Evolutionary conservation across 37 sponge, comb jelly and placozoan species (phyloP).

Genomic region (Mnemiopsis leidyi): DNA sequence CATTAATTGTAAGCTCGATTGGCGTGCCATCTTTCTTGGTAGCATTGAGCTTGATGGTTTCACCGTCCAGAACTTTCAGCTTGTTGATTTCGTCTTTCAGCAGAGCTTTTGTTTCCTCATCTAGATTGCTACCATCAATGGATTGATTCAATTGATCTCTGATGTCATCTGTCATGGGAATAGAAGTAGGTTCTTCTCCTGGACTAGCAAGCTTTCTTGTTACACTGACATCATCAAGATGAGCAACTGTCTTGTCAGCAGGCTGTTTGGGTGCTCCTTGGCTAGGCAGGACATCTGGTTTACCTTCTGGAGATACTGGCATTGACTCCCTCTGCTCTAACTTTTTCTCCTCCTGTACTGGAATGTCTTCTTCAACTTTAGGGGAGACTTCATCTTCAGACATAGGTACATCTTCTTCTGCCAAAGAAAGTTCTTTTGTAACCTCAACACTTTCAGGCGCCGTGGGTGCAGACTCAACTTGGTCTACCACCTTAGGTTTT

Average conservation of each 20-base stretch:
- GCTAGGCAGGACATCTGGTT: neutral
- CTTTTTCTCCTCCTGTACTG: neutral
- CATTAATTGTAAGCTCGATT: constrained; percentile 8
- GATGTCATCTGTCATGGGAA: constrained; percentile 28
- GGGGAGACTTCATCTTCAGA: neutral
- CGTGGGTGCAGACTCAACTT: neutral
- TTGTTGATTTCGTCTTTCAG: constrained; percentile 31
- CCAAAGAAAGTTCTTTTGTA: neutral
- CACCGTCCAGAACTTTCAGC: neutral
- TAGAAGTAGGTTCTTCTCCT: neutral
- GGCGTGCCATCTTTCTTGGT: constrained; percentile 46
- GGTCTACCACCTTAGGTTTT: neutral
- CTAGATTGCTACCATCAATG: neutral
- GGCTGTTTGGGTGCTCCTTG: neutral
- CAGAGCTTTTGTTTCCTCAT: neutral
- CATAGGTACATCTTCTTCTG: neutral
- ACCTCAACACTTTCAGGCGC: neutral
- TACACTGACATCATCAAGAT: constrained; percentile 7
- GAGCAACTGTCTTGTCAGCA: neutral
- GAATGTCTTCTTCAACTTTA: neutral
- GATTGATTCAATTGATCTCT: neutral
- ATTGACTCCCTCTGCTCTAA: neutral
- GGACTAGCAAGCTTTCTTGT: neutral
- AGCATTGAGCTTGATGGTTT: neutral
- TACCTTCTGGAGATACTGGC: neutral